Conservation (phyloP, 1,140 invertebrate species). For the Radopholus similis region DNA sequence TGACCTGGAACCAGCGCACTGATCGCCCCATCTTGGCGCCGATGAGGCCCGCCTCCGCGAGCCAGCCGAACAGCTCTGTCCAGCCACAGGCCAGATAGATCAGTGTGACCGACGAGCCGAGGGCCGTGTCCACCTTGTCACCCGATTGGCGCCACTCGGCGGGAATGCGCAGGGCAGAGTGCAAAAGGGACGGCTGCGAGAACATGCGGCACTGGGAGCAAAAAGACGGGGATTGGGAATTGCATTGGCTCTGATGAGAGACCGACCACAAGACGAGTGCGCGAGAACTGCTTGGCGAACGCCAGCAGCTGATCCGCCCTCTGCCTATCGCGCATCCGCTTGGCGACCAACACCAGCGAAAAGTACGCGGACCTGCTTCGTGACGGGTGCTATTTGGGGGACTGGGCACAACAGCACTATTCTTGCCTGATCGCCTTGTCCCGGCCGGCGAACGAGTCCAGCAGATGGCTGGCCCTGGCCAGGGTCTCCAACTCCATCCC, state of each 20-base stretch:
- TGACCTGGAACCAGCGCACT: not conserved
- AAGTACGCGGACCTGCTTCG: constrained; percentile 3
- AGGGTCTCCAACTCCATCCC: not conserved
- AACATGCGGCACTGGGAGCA: constrained; percentile 1
- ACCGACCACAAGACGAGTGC: constrained; percentile 4
- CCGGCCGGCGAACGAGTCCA: not conserved
- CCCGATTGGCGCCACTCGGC: not conserved
- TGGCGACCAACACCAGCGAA: constrained; percentile 3
- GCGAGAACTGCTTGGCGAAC: constrained; percentile 3
- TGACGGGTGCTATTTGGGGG: not conserved
- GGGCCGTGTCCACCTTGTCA: not conserved
- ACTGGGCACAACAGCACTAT: too few relatives aligned
- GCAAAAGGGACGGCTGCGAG: constrained; percentile 3
- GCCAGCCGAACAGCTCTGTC: constrained; percentile 2
- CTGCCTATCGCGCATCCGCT: not conserved
- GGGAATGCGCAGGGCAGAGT: constrained; percentile 6
- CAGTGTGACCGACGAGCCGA: not conserved
- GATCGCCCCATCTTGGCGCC: not conserved
- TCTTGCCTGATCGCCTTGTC: constrained; percentile 16
- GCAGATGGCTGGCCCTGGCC: not conserved
- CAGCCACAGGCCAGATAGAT: constrained; percentile 10
- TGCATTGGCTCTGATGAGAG: not conserved
- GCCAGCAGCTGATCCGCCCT: not conserved
- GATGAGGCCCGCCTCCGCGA: constrained; percentile 5
- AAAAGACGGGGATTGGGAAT: not conserved